Evolutionary conservation across 2,888 invertebrate species (phyloP).

Genomic region (Agrochola lychnidis): DNA sequence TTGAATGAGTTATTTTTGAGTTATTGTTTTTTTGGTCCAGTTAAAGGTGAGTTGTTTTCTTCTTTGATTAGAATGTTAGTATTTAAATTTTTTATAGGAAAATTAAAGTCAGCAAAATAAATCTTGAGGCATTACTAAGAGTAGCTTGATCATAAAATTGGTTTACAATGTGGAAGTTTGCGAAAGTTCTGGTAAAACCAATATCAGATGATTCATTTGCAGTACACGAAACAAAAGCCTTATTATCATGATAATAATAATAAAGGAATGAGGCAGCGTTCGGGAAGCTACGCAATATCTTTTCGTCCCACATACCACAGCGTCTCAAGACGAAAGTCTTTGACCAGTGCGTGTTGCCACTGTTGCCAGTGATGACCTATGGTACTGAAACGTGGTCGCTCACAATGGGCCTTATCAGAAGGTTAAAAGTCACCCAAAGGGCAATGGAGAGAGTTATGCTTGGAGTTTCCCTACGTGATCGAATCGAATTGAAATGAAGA

Average conservation of each 20-base stretch:
- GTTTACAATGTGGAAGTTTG: background rate
- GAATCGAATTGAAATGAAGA: no score
- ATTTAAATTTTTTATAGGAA: background rate
- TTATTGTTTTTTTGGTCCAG: constrained; percentile 34
- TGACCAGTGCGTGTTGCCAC: no score
- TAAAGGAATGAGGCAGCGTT: background rate
- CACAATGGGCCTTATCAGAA: no score
- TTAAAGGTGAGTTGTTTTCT: constrained; percentile 13
- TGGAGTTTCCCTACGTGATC: no score
- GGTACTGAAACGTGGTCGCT: no score
- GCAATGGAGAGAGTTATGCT: no score
- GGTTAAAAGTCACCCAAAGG: no score
- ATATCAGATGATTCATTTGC: background rate
- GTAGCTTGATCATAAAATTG: background rate
- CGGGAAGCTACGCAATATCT: no score
- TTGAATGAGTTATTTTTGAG: constrained; percentile 46
- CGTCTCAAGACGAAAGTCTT: no score
- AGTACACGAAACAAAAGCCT: background rate
- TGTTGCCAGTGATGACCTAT: no score
- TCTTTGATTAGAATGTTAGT: constrained; percentile 3
- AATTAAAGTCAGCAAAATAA: background rate
- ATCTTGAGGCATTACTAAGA: background rate
- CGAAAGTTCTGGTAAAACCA: background rate
- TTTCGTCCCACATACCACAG: no score
- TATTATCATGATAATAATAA: no score